Evolutionary conservation across 2,888 invertebrate genomes (phyloP), one percentile per base, ranked within the genome.

Genomic region (Catocala nupta): DNA sequence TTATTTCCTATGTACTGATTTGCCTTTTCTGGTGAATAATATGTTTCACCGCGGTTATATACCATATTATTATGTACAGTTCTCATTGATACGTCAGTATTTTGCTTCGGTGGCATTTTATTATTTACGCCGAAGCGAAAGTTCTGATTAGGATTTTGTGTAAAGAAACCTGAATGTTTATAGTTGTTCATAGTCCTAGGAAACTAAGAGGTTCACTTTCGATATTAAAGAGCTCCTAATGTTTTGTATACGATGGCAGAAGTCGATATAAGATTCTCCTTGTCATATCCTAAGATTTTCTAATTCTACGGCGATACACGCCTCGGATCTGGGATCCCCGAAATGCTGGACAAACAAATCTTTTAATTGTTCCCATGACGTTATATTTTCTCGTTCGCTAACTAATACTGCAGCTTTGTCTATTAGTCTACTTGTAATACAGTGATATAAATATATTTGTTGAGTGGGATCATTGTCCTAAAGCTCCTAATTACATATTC

Each of bases 231-330:
- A 55, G 11, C 55, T 55, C 33, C 36, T 55, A 39, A 39, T 25
- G 9, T 50, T 50, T 16, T 60, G 60, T n/a, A 60, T 57, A 6
- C 57, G 5, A 50, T 57, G 43, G n/a, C 11, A 62, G 5, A 62
- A 62, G 42, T 57, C 47, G 1, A 53, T 42, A 43, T 57, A 62
- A 13, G 53, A 42, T 7, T 57, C 62, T 9, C 47, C 47, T 12
- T 43, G 43, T 10, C 54, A 36, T 5, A 63, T 54, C 44, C 16
- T 53, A 5, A 57, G 1, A 12, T 10, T 50, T 53, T 63, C 62
- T 49, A 63, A 53, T 44, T 53, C 53, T 4, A 54, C 49, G 5
- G 36, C 49, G 10, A 55, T 54, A 13, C 59, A 60, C 4, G 16
- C 16, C 16, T 16, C 16, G 16, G 16, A 16, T 16, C 16, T 16